Percentiles rank a stretch among this genome's conserved stretches.
phyloP scores from a whole-genome alignment of 2,888 invertebrate genomes.

The Imbricaverruca yamaguchii region DNA sequence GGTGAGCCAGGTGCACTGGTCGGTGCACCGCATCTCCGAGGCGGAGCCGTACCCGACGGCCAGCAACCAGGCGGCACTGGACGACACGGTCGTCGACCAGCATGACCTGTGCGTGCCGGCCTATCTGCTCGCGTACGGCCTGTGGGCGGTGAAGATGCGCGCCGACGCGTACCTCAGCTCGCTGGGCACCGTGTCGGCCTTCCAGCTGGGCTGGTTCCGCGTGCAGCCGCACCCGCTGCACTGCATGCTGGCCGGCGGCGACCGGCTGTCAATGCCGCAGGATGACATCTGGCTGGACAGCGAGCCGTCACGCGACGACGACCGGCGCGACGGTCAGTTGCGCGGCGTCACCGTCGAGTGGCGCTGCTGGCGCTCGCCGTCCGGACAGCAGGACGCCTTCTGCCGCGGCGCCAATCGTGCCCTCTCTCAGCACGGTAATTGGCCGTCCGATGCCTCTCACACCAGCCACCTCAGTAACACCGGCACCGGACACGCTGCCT shows the following conservation, averaged over 20 bases:
- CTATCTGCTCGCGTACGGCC: background rate
- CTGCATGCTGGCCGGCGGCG: background rate
- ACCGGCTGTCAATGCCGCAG: background rate
- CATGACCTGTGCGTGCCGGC: background rate
- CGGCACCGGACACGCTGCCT: too few species aligned
- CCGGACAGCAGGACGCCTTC: background rate
- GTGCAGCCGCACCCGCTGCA: background rate
- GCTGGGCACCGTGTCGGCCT: background rate
- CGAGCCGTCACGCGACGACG: background rate
- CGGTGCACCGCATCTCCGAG: background rate
- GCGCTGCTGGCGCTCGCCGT: background rate
- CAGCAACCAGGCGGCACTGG: background rate
- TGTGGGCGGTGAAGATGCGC: conserved; percentile 7
- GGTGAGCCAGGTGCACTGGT: conserved; percentile 4
- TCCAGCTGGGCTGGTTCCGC: background rate
- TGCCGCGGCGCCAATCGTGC: background rate
- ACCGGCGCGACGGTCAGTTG: background rate
- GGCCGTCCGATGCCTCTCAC: too few species aligned
- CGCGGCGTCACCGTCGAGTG: background rate
- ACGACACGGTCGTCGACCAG: background rate
- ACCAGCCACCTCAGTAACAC: too few species aligned
- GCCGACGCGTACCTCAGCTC: background rate
- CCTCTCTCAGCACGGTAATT: too few species aligned
- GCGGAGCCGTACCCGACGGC: background rate
- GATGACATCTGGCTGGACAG: background rate